A percentile compares a stretch with the other conserved stretches of the same genome.
Evolutionary conservation across 2,113 vertebrate species (phyloP).

Genomic region (Ctenomys sociabilis): DNA sequence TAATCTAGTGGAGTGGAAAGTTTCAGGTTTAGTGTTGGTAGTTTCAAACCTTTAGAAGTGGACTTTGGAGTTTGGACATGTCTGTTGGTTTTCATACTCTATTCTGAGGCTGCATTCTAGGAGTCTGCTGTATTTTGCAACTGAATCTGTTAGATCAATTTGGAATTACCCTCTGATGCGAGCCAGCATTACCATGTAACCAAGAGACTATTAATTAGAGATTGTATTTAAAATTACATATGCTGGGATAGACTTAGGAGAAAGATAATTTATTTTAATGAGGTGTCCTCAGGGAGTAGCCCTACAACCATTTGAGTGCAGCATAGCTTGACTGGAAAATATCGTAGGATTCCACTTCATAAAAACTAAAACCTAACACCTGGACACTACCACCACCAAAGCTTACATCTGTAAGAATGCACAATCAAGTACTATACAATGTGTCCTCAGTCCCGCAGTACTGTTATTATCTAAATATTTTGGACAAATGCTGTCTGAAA

Average conservation of each 20-base stretch:
- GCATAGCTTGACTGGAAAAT: slow-evolving; percentile 18
- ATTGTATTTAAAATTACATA: slow-evolving; percentile 52
- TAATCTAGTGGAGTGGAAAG: background rate
- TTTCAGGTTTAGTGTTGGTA: slow-evolving; percentile 32
- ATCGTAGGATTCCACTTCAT: background rate
- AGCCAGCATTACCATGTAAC: background rate
- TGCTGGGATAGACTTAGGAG: slow-evolving; percentile 18
- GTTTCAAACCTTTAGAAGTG: slow-evolving; percentile 17
- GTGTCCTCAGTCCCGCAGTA: background rate
- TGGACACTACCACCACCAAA: background rate
- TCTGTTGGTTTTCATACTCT: slow-evolving; percentile 29
- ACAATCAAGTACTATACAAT: background rate
- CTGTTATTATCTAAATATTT: slow-evolving; percentile 20
- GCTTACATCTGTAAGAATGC: background rate
- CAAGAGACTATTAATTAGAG: slow-evolving; percentile 61
- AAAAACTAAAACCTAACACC: background rate
- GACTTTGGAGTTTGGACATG: background rate
- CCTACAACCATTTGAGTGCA: slow-evolving; percentile 26
- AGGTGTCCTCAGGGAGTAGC: background rate
- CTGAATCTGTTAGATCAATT: slow-evolving; percentile 32
- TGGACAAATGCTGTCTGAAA: slow-evolving; percentile 24
- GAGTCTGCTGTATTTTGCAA: slow-evolving; percentile 21
- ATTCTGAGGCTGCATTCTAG: background rate
- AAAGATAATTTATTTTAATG: slow-evolving; percentile 60
- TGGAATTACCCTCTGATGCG: slow-evolving; percentile 6